Base-by-base conservation (phyloP, 2,888 invertebrate genomes). In the Himalopsyche japonica region DNA sequence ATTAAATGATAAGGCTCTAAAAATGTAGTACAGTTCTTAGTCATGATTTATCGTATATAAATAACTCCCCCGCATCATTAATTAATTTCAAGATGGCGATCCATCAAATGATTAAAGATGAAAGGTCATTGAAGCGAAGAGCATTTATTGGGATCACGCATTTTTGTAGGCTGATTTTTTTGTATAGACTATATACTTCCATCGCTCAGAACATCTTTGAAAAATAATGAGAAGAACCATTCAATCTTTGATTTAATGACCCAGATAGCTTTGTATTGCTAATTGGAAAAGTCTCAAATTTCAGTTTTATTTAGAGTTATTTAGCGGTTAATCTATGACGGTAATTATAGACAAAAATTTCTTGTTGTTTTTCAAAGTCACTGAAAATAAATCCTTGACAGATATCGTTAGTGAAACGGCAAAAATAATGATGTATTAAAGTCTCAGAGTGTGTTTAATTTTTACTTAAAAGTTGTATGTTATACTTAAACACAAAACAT, bases 71-170 rank as follows among this genome's bases (percentile, higher is more conserved):
- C 15, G 20, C 12, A 48, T 79, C 79, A 24, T 20, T 79, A 79
- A 79, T 79, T 79, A 79, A 79, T 79, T 79, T 77, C 20, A 34
- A 77, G 47, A 70, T 79, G 47, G 30, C 20, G 47, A 47, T 79
- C 79, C 79, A 79, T 79, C 79, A 79, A 79, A 47, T 79, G 43
- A 79, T 79, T 79, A 79, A 47, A 79, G 48, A 48, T 79, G 79
- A 48, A 79, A 79, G 79, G 79, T 79, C 47, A 79, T 48, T 47
- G 47, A 12, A 37, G 77, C 34, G 77, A n/a, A 37, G 12, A 70
- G 15, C 70, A 12, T 70, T 70, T 70, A 70, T 70, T 70, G 30
- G 70, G 70, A 70, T 70, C 64, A 64, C n/a, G 64, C n/a, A 64
- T 27, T 70, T 70, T 70, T 70, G 12, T 30, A 12, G 70, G 30